Evolutionary conservation across 2,113 vertebrate genomes (phyloP), one percentile per base, ranked within the genome.

Genomic region (Alectura lathami): DNA sequence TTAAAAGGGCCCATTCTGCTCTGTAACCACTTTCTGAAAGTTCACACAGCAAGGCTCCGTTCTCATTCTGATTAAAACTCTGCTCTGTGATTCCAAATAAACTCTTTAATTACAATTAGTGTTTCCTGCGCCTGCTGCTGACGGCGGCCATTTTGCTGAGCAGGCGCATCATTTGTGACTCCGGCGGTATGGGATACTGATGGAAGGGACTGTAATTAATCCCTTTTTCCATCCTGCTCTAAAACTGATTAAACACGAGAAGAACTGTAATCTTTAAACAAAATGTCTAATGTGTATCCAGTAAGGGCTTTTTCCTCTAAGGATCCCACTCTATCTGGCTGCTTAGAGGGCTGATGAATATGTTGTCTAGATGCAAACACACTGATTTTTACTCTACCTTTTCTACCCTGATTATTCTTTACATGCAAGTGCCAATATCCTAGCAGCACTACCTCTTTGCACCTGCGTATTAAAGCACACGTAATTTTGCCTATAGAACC

Each of bases 81-180:
- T 82, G 48, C 86, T 95, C 84, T 77, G 78, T 50, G 78, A 72
- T 96, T 89, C 94, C 88, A 92, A 95, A 96, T 77, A 96, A 95
- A 84, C 62, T 96, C 86, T 72, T 97, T 96, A 97, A 97, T 96
- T 96, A 93, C 91, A 96, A 94, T 88, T 82, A 96, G 63, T 1
- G 0, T 89, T 96, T 88, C 88, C 79, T 30, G 27, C 0, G 30
- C 96, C 92, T 94, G 94, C 96, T 97, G 97, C 89, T 95, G 90
- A 8, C 63, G 66, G 89, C 0, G 30, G 83, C 93, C 91, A 82
- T 96, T 94, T 94, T 96, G 80, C 93, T 81, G 88, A 34, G 63
- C 56, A 96, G 83, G 34, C 3, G 3, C 76, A 68, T 88, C 34
- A 0, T 91, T 96, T 85, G 82, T 85, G 85, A 59, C 83, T 96